Conservation (phyloP, 2,113 vertebrate species). For the Anthoscopus minutus region DNA sequence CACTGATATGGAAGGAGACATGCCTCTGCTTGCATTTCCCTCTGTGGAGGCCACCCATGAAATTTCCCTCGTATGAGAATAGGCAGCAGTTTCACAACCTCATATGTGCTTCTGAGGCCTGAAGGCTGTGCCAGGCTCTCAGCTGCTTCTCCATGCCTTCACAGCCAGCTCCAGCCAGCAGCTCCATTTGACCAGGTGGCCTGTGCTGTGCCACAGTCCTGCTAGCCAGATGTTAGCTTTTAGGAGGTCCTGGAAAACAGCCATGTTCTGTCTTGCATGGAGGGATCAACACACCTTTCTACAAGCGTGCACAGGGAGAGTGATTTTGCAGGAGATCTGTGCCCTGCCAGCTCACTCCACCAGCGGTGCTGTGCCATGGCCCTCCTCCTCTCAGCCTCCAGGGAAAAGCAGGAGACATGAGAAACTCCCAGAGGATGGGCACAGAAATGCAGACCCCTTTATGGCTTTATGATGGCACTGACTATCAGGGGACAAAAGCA, state of each 20-base stretch:
- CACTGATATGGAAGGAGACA: neutral
- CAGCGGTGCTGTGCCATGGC: neutral
- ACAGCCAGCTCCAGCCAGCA: neutral
- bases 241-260: neutral
- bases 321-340: neutral
- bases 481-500: neutral
- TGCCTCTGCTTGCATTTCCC: rapidly evolving
- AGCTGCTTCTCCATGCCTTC: neutral
- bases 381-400: neutral
- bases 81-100: neutral
- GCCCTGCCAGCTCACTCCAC: neutral
- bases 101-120: neutral
- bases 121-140: neutral
- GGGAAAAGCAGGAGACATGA: neutral
- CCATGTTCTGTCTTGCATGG: neutral
- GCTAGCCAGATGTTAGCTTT: neutral
- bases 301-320: rapidly evolving
- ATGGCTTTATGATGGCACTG: neutral
- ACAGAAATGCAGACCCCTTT: neutral
- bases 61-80: neutral
- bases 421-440: neutral
- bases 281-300: neutral
- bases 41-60: neutral
- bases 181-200: neutral
- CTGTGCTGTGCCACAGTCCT: neutral